Evolutionary conservation across 2,113 vertebrate genomes (phyloP).

Genomic region (Dendrocopos noguchii): DNA sequence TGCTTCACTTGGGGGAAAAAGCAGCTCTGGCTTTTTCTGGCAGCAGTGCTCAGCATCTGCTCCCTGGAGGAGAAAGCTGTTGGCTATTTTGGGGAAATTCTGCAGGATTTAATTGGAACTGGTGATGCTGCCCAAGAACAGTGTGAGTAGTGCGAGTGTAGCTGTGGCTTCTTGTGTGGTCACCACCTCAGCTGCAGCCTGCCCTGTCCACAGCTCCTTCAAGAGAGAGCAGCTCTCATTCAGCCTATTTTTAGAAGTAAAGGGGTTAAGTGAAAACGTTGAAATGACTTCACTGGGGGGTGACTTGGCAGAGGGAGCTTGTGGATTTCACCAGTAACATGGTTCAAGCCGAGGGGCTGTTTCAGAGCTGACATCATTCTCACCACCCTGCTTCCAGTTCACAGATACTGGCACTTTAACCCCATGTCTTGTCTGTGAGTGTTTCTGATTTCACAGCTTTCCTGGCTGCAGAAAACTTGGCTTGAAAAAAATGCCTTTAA

Average conservation of each 20-base stretch:
- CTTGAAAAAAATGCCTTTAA: not conserved
- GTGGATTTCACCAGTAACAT: not conserved
- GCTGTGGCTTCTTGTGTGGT: not conserved
- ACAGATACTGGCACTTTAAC: accelerated
- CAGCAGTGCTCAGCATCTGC: not conserved
- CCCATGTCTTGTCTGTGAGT: accelerated
- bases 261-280: not conserved
- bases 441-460: not conserved
- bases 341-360: accelerated
- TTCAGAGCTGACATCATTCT: not conserved
- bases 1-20: constrained; percentile 5
- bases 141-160: not conserved
- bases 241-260: not conserved
- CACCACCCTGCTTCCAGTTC: not conserved
- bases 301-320: not conserved
- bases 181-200: not conserved
- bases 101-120: not conserved
- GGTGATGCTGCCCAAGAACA: not conserved
- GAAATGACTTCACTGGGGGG: not conserved
- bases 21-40: not conserved
- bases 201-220: not conserved
- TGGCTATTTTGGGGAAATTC: not conserved
- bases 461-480: not conserved
- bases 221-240: not conserved
- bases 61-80: constrained; percentile 4